Conservation (phyloP, 1,140 invertebrate species). For the Daktulosphaira vitifoliae region DNA sequence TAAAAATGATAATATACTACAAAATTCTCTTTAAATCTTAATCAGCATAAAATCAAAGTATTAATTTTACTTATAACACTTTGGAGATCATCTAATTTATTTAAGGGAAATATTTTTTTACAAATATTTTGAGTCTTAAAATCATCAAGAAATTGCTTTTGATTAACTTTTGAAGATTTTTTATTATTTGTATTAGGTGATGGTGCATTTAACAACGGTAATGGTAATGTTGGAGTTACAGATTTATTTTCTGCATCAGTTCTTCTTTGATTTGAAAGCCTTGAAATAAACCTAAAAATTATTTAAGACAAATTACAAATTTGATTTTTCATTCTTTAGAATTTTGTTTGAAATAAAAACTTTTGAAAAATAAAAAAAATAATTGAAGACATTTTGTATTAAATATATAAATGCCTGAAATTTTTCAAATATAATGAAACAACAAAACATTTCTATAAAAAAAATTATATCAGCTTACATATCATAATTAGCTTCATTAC, state of each 20-base stretch:
- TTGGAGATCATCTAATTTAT: constrained; percentile 1
- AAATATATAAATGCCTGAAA: neutral
- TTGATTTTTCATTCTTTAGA: neutral
- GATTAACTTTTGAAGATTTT: neutral
- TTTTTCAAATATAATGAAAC: neutral
- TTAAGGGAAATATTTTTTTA: constrained; percentile 22
- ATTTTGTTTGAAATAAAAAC: neutral
- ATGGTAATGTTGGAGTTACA: constrained; percentile 8
- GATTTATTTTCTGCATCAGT: constrained; percentile 54
- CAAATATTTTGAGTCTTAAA: constrained; percentile 15
- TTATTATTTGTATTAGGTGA: constrained; percentile 3
- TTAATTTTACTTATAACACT: constrained; percentile 4
- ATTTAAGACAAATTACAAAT: no score
- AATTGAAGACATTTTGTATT: no score
- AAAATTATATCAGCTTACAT: constrained; percentile 45
- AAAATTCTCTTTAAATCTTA: neutral
- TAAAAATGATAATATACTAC: neutral
- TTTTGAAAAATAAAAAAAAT: no score
- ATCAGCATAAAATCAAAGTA: no score
- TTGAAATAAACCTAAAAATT: constrained; percentile 56
- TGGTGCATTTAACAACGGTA: constrained; percentile 24
- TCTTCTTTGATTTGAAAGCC: constrained; percentile 59
- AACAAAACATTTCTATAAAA: neutral
- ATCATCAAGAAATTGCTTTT: neutral
- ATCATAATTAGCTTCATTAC: constrained; percentile 85